These are phyloP conservation scores for Sarcophaga variegata DNA, from an alignment of 2,888 invertebrate genomes.

Conservation along the genomic window DNA sequence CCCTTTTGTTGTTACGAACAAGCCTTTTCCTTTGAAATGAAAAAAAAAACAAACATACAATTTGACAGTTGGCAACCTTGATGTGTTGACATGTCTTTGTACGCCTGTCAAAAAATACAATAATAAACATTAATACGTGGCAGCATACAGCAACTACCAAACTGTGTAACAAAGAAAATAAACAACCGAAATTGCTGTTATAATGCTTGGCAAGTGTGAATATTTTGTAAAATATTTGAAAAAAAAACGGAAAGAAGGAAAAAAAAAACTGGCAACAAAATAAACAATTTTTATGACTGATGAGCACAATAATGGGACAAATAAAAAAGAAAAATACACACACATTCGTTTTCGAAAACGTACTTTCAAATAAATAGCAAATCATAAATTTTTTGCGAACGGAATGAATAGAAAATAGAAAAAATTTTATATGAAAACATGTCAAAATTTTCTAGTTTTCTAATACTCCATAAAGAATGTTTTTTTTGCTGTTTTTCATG, in stretches of 20 bases:
- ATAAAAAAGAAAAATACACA: constrained; percentile 31
- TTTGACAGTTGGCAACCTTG: constrained; percentile 71
- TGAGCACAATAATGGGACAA: constrained; percentile 64
- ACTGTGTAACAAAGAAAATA: constrained; percentile 27
- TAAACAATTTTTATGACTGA: constrained; percentile 53
- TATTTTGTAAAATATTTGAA: constrained; percentile 23
- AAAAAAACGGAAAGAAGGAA: background rate
- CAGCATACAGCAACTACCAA: background rate
- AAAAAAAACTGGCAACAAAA: constrained; percentile 3
- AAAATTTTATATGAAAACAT: constrained; percentile 12
- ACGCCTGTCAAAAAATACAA: constrained; percentile 68
- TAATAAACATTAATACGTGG: constrained; percentile 41
- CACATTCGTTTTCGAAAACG: too few species aligned
- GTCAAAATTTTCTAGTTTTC: constrained; percentile 29
- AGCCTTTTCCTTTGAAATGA: background rate
- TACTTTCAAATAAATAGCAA: too few species aligned
- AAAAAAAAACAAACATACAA: constrained; percentile 11
- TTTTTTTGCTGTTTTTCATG: background rate
- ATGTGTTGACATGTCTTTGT: constrained; percentile 71
- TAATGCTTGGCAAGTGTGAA: constrained; percentile 45
- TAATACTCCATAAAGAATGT: constrained; percentile 10
- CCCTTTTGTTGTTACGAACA: too few species aligned
- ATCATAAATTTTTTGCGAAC: too few species aligned
- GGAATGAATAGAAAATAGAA: background rate
- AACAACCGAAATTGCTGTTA: constrained; percentile 11